phyloP scores from a whole-genome alignment of 53 echinoderm and acorn worm genomes.

The Echinometra lucunter region DNA sequence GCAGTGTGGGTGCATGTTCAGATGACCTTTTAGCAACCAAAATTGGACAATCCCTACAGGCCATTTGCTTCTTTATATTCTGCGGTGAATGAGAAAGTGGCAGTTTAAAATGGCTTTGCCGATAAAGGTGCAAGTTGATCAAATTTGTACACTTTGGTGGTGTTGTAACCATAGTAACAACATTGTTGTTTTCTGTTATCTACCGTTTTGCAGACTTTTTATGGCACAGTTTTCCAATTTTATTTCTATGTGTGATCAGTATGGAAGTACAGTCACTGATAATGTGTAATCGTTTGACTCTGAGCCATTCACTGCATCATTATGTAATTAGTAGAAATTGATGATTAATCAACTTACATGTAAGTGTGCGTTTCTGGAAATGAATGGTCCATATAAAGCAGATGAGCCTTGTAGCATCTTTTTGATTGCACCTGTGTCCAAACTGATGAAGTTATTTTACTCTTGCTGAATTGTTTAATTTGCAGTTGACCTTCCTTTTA shows the following conservation, averaged over 20 bases:
- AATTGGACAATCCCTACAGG: slow-evolving; percentile 13
- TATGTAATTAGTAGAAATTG: background rate
- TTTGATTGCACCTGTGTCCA: background rate
- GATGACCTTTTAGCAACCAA: slow-evolving; percentile 40
- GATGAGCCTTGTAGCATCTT: background rate
- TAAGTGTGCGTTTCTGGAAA: background rate
- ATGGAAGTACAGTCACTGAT: background rate
- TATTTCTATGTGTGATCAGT: background rate
- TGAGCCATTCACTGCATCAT: background rate
- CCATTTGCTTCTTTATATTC: slow-evolving; percentile 5
- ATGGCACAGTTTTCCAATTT: background rate
- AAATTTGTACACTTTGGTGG: background rate
- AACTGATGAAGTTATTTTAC: background rate
- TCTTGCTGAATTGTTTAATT: background rate
- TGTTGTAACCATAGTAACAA: slow-evolving; percentile 32
- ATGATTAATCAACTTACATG: slow-evolving; percentile 6
- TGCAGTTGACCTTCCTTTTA: background rate
- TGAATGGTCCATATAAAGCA: background rate
- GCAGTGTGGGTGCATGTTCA: slow-evolving; percentile 22
- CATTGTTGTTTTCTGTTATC: slow-evolving; percentile 1
- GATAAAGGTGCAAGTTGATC: slow-evolving; percentile 8
- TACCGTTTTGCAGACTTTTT: background rate
- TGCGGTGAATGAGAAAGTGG: slow-evolving; percentile 25
- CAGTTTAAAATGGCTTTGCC: slow-evolving; percentile 6
- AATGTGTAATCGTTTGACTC: background rate